Conservation (phyloP, 2,113 vertebrate species). For the Dipodomys ordii region DNA sequence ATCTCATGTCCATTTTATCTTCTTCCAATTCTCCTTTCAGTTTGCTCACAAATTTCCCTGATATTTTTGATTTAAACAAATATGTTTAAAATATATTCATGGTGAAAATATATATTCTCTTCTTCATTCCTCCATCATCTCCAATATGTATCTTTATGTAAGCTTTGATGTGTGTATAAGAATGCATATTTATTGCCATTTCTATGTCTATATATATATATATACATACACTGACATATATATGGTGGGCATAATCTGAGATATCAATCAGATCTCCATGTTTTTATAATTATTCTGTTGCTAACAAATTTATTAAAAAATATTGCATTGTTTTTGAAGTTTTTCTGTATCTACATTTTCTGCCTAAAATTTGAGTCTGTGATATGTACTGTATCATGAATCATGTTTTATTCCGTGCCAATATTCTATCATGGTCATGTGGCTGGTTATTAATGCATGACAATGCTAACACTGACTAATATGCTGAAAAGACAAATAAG, state of each 20-base stretch:
- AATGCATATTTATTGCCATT: too few relatives aligned
- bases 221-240: too few relatives aligned
- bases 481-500: not conserved
- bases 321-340: slow-evolving; percentile 3
- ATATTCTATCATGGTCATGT: not conserved
- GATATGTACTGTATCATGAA: not conserved
- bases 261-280: not conserved
- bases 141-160: not conserved
- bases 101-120: not conserved
- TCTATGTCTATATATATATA: too few relatives aligned
- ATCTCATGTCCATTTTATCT: not conserved
- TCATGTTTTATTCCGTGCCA: not conserved
- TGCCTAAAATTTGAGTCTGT: not conserved
- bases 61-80: slow-evolving; percentile 28
- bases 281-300: slow-evolving; percentile 38
- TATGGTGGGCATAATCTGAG: not conserved
- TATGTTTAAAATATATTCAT: not conserved
- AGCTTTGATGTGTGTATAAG: too few relatives aligned
- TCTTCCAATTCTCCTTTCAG: slow-evolving; percentile 9
- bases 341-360: not conserved
- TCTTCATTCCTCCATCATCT: not conserved
- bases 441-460: not conserved
- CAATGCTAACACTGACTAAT: not conserved
- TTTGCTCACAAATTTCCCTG: not conserved
- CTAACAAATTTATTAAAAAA: not conserved